Percentiles rank a stretch among this genome's conserved stretches.
phyloP scores from a whole-genome alignment of 2,888 invertebrate genomes.

The Drosophila mulleri region DNA sequence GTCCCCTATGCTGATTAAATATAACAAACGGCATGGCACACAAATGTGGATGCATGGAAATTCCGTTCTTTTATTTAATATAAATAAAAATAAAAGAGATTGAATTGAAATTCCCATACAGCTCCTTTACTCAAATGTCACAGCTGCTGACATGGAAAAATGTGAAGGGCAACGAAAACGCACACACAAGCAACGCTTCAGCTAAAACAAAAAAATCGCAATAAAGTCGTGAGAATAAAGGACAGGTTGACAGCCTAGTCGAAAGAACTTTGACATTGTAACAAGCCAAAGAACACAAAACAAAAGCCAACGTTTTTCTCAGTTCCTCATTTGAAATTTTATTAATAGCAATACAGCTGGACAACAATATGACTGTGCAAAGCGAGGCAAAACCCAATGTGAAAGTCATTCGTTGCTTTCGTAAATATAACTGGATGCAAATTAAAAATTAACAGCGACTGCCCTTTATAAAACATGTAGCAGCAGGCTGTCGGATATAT shows the following conservation, averaged over 20 bases:
- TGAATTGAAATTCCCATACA: neutral
- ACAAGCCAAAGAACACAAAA: neutral
- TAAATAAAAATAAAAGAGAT: conserved; percentile 8
- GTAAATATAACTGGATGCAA: neutral
- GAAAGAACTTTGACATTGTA: conserved; percentile 18
- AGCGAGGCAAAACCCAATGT: neutral
- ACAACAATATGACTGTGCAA: too few relatives aligned
- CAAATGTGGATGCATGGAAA: conserved; percentile 55
- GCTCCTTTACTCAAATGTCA: conserved; percentile 40
- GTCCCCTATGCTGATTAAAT: conserved; percentile 59
- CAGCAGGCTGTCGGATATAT: neutral
- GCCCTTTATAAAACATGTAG: neutral
- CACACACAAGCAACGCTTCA: neutral
- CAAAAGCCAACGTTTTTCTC: neutral
- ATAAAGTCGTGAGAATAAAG: conserved; percentile 32
- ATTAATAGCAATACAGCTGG: neutral
- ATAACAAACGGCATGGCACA: conserved; percentile 74
- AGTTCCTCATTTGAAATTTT: neutral
- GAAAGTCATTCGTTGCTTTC: neutral
- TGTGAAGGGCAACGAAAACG: conserved; percentile 3
- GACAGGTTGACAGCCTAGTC: conserved; percentile 28
- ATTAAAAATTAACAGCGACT: too few relatives aligned
- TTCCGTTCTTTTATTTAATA: conserved; percentile 48
- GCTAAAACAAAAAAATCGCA: neutral
- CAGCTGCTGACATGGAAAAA: conserved; percentile 60